Evolutionary conservation across 2,888 invertebrate species (phyloP).

Genomic region (Congeria kusceri): DNA sequence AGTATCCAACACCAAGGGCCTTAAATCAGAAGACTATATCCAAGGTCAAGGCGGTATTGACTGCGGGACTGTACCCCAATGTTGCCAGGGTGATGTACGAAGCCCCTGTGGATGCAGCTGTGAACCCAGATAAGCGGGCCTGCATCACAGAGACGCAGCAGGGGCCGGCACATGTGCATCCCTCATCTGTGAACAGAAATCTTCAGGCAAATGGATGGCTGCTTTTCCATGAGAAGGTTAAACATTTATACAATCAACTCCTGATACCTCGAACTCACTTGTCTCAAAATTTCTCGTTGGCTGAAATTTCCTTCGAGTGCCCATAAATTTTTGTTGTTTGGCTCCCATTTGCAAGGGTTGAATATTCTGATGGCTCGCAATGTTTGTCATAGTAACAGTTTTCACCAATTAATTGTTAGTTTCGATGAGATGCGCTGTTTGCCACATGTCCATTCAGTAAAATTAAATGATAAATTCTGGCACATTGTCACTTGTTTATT

Average conservation of each 20-base stretch:
- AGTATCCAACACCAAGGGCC: constrained; percentile 55
- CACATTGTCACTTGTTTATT: no score
- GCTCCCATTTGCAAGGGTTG: no score
- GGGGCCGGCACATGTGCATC: constrained; percentile 79
- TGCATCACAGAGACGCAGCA: constrained; percentile 81
- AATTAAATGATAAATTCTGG: no score
- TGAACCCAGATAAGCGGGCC: constrained; percentile 68
- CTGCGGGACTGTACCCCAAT: constrained; percentile 96
- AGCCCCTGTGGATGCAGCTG: constrained; percentile 74
- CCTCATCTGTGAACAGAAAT: constrained; percentile 81
- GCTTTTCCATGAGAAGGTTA: constrained; percentile 83
- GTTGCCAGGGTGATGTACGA: constrained; percentile 85
- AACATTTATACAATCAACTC: no score
- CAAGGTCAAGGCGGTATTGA: constrained; percentile 89
- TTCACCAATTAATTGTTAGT: no score
- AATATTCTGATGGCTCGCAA: no score
- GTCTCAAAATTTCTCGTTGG: no score
- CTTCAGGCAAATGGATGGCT: constrained; percentile 80
- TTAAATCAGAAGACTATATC: constrained; percentile 71
- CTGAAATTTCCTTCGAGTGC: no score
- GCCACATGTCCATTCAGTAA: no score
- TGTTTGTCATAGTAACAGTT: background rate
- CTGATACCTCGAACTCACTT: no score
- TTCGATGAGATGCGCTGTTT: no score
- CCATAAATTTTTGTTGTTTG: no score